These are phyloP conservation scores for Eriocheir sinensis DNA, from an alignment of 1,140 invertebrate species.

Conservation along the genomic window DNA sequence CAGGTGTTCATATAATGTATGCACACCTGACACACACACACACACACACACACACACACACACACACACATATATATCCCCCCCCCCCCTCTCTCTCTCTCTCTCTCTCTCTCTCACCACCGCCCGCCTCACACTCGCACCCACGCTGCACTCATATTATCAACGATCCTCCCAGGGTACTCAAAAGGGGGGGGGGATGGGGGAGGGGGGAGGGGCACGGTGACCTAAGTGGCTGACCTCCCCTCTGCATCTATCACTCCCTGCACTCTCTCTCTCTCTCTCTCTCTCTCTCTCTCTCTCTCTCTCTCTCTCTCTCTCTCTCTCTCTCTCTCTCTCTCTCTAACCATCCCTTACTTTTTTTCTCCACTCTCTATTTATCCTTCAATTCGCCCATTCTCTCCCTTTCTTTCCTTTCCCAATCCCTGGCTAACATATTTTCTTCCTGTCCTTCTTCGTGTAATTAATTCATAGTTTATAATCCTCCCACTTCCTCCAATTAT, in stretches of 20 bases:
- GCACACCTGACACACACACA: conserved; percentile 27
- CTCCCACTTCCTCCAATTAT: neutral
- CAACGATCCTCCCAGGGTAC: neutral
- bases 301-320: neutral
- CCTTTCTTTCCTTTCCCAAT: neutral
- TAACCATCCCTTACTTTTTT: too few species aligned
- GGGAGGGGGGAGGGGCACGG: neutral
- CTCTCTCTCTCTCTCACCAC: neutral
- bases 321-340: too few species aligned
- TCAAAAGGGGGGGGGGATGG: neutral
- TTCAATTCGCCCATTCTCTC: neutral
- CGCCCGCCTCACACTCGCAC: conserved; percentile 36
- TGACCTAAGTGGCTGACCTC: neutral
- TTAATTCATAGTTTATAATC: too few species aligned
- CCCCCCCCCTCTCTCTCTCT: neutral
- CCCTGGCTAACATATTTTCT: too few species aligned
- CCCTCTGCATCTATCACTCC: neutral
- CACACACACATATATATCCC: conserved; percentile 20
- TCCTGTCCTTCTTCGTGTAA: too few species aligned
- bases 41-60: conserved; percentile 58
- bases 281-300: neutral
- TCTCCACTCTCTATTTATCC: too few species aligned
- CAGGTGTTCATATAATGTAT: neutral
- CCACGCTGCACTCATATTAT: neutral
- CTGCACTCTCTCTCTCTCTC: neutral